Evolutionary conservation across 1,140 invertebrate species (phyloP).

Genomic region (Subanguina moxae): DNA sequence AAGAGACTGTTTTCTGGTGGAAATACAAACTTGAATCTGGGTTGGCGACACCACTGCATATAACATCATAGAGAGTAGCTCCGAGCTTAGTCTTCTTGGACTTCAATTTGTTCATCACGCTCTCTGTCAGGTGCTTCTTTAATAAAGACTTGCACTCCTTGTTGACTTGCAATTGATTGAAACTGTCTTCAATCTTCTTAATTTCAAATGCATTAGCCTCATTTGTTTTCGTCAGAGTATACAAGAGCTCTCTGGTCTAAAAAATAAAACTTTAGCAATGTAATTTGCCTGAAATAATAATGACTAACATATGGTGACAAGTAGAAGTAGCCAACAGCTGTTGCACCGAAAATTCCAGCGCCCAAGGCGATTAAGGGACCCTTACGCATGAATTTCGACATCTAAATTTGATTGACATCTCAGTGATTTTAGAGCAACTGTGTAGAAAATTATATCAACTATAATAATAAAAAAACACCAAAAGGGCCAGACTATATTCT

Average conservation of each 20-base stretch:
- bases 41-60: slow-evolving; percentile 41
- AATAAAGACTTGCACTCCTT: slow-evolving; percentile 77
- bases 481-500: too few relatives aligned
- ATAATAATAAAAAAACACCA: too few relatives aligned
- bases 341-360: background rate
- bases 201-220: slow-evolving; percentile 56
- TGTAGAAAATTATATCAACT: too few relatives aligned
- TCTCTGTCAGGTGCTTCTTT: slow-evolving; percentile 86
- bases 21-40: slow-evolving; percentile 4
- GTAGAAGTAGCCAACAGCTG: background rate
- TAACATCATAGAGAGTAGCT: slow-evolving; percentile 49
- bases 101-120: slow-evolving; percentile 73
- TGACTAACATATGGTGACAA: background rate
- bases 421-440: too few relatives aligned
- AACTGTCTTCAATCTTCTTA: slow-evolving; percentile 75
- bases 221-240: slow-evolving; percentile 13
- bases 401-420: background rate
- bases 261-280: background rate
- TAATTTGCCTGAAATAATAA: background rate
- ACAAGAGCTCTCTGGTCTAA: slow-evolving; percentile 18
- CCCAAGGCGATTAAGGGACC: background rate
- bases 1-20: slow-evolving; percentile 6
- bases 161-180: slow-evolving; percentile 62
- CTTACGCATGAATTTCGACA: background rate
- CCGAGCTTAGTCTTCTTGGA: slow-evolving; percentile 43